Evolutionary conservation across 2,888 invertebrate species (phyloP), one percentile per base, ranked within the genome.

Genomic region (Agelastica alni): DNA sequence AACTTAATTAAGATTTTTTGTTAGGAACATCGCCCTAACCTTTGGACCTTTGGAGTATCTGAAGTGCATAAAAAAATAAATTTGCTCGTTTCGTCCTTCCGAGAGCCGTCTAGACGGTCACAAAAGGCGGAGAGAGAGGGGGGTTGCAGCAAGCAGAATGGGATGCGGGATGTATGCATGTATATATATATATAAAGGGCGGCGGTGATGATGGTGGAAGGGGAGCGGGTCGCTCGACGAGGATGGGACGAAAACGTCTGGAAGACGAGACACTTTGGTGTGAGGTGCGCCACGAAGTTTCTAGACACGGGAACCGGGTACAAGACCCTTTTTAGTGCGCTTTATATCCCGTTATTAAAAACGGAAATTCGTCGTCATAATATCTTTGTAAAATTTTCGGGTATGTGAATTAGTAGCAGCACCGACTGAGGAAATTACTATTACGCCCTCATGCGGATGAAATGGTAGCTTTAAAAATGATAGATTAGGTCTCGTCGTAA

Each of bases 61-160:
- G n/a, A n/a, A n/a, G n/a, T n/a, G n/a, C n/a, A n/a, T n/a, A n/a
- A n/a, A 34, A 34, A 34, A 34, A 34, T 34, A 34, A 34, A 34
- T 16, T 20, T n/a, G 34, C 20, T 39, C 37, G 20, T 39, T 12
- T 16, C 37, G 20, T 10, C 37, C 37, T 39, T 20, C 37, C 37
- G 12, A 39, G 37, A 18, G 20, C 37, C 18, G 45, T 45, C 39
- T 48, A 39, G 48, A 48, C 39, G 39, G 48, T 37, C 36, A 39
- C 39, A 48, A 39, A 36, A 30, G 36, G 30, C 36, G n/a, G 14
- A 5, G 12, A 7, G 16, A 13, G 12, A 36, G 26, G 34, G 46
- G 46, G 46, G 17, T 5, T 37, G 39, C 26, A 37, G 37, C 37
- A 30, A 26, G 36, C 36, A 30, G 37, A 46, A 16, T 16, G 17